Conservation (phyloP, 2,888 invertebrate genomes). For the Lithophane leautieri region DNA sequence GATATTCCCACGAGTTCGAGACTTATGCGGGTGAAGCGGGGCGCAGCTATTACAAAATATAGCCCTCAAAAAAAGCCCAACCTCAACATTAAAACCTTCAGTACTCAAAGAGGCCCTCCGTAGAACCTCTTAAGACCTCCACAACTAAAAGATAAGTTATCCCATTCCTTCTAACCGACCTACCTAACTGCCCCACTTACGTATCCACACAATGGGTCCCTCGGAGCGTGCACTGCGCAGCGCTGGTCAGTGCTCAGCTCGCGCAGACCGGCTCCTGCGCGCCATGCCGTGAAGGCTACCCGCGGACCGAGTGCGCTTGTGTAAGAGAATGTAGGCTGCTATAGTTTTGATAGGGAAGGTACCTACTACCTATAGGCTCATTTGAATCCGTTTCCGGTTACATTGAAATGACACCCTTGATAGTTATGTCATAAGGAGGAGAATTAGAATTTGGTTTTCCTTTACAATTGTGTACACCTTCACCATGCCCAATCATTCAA, state of each 20-base stretch:
- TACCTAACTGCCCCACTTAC: slow-evolving; percentile 38
- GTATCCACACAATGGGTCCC: slow-evolving; percentile 36
- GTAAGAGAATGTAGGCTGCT: slow-evolving; percentile 5
- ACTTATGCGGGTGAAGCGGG: no score
- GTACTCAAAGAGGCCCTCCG: no score
- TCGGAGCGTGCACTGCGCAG: slow-evolving; percentile 45
- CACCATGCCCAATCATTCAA: neutral
- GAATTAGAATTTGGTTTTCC: neutral
- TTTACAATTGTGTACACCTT: no score
- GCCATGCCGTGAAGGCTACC: slow-evolving; percentile 53
- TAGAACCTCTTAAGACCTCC: neutral
- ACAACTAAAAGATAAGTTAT: slow-evolving; percentile 6
- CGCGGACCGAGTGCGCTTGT: slow-evolving; percentile 10
- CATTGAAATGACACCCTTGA: neutral
- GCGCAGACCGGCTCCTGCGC: slow-evolving; percentile 52
- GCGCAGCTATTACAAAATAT: neutral
- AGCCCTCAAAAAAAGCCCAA: neutral
- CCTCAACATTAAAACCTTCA: neutral
- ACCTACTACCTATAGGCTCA: neutral
- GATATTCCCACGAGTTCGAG: no score
- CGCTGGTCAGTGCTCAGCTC: slow-evolving; percentile 13
- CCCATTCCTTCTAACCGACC: neutral
- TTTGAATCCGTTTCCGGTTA: neutral
- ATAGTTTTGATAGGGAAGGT: neutral
- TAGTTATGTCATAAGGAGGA: no score